Evolutionary conservation across 2,797 vertebrate species (phyloP), one percentile per base, ranked within the genome.

Genomic region (Helicolenus hilgendorfi): DNA sequence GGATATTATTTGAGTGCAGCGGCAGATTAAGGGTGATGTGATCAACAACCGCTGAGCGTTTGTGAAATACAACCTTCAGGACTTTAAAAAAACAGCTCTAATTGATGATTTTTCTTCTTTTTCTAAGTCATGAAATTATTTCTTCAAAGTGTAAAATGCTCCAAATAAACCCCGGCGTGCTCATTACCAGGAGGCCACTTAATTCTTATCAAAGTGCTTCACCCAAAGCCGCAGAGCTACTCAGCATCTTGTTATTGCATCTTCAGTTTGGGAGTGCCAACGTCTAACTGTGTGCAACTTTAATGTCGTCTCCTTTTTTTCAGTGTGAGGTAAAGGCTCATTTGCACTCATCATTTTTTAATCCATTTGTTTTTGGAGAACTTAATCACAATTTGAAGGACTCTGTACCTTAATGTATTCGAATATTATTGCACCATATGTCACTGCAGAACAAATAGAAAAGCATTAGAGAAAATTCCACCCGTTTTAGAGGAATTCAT

Each of bases 21-120:
- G 1, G 53, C 68, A 84, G 87, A 94, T 92, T 89, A 73, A 84
- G 76, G 60, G 10, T 82, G 81, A 87, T 69, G 58, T 80, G 74
- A 86, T 89, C 79, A 83, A 83, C 84, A 78, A 83, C 59, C 53
- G 29, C 49, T 68, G 55, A 70, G 69, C 69, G 22, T 90, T 77
- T 88, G 72, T 77, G 18, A 77, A 83, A 65, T n/a, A 5, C 55
- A 69, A 55, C 67, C 72, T 70, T 79, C 35, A 45, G 45, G 11
- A 65, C 15, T 69, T 67, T 22, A 53, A 72, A 55, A 72, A 72
- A 59, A 72, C 13, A 31, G 64, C 26, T 8, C 14, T 38, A n/a
- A 69, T 36, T 49, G 8, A 33, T 73, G 15, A 6, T 27, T 29
- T 62, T 41, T 55, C 14, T 36, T 24, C 13, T 24, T 69, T 56